A percentile compares a stretch with the other conserved stretches of the same genome.
phyloP scores from a whole-genome alignment of 2,797 vertebrate genomes.

The Neopelma chrysocephalum region DNA sequence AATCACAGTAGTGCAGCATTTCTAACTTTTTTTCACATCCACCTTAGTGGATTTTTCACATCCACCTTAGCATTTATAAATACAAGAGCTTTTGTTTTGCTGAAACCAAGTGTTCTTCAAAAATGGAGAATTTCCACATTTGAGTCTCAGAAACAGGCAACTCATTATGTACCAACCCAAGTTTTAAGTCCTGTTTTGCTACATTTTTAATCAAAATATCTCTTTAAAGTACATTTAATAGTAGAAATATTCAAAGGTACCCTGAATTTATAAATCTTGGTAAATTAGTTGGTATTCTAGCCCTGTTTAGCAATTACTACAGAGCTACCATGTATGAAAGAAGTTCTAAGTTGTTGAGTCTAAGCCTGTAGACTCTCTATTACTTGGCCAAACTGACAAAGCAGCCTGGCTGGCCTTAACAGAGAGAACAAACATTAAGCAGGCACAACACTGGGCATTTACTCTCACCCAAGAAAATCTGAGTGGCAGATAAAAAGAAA shows the following conservation, averaged over 20 bases:
- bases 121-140: neutral
- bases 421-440: neutral
- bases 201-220: neutral
- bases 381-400: neutral
- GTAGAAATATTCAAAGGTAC: neutral
- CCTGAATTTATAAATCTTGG: neutral
- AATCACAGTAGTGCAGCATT: neutral
- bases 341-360: neutral
- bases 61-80: neutral
- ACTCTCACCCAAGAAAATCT: neutral
- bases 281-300: neutral
- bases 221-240: neutral
- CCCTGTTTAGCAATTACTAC: neutral
- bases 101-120: fast-evolving
- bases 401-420: neutral
- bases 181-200: neutral
- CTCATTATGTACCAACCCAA: neutral
- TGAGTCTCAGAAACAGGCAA: neutral
- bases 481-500: neutral
- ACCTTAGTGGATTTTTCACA: neutral
- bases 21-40: neutral
- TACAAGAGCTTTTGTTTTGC: neutral
- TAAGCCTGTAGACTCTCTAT: neutral
- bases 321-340: neutral
- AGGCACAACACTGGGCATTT: neutral